Base-by-base conservation (phyloP, 2,113 vertebrate species). In the Arenaria interpres region DNA sequence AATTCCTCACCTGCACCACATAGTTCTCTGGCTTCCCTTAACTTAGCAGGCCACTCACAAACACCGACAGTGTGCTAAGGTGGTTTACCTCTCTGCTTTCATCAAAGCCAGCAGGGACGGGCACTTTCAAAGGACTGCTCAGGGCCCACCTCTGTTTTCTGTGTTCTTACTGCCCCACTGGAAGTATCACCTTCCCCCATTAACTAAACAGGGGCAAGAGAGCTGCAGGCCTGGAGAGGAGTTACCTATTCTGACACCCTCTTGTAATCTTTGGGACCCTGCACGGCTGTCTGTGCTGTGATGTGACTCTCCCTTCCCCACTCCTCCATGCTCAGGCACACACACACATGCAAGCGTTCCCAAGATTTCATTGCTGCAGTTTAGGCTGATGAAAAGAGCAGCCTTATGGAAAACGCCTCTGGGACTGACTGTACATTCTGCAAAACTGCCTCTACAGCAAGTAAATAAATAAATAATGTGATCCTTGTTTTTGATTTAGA, bases 401-500 rank as follows among this genome's bases (percentile, higher is more conserved):
- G 73, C 78, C 87, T 75, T 73, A 43, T 1, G 43, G 67, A 91
- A 94, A 91, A 30, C 4, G 30, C 39, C 69, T 28, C 22, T 27
- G 78, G 86, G 74, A 68, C 35, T 17, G 11, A 39, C 39, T 50
- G 78, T 24, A 81, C 45, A 16, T 80, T 57, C 77, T 73, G 54
- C 60, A 95, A 92, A 94, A 84, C 19, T 56, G 62, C 75, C 57
- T 69, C 72, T 46, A 48, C 48, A 82, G 72, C 48, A 87, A 56
- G 20, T 18, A 95, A 95, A 88, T 48, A 86, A 96, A 81, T 63
- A 96, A 96, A 93, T 67, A 62, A 92, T 16, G 22, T 3, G 33
- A 25, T 25, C 14, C 51, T 85, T 5, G 2, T 0, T 75, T 93
- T 86, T 76, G 12, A 91, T 89, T 94, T 90, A 80, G 37, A 63